Evolutionary conservation across 2,888 invertebrate genomes (phyloP), one percentile per base, ranked within the genome.

Genomic region (Octodonta nipae): DNA sequence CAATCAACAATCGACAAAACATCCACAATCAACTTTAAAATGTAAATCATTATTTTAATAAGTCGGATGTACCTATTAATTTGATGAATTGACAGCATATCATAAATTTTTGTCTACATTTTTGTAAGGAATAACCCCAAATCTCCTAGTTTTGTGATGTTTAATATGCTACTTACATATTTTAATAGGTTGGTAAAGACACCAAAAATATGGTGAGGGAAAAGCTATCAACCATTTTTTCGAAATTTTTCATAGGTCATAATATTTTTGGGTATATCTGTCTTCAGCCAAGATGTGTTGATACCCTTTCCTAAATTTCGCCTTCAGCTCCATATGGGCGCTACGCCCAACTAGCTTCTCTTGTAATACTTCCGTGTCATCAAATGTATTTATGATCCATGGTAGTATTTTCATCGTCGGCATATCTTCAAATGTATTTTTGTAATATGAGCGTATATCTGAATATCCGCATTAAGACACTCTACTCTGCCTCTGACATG

Each of bases 211-310:
- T n/a, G n/a, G 10, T 5, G 25, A 29, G 29, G 15, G 16, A 29
- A 29, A 29, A 15, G 15, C 16, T 29, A 29, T 29, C 29, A 29
- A 15, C 14, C 8, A 10, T 16, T 29, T 29, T 33, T 28, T 33
- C 22, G 20, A 14, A 15, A 15, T 28, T 36, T 33, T 25, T 33
- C 26, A 33, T 6, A 30, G 30, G 29, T 26, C 35, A 32, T 28
- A 17, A 25, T 32, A 13, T 26, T 25, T 24, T 25, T 11, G 25
- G 13, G 4, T 14, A 5, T 8, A 28, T n/a, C n/a, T n/a, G n/a
- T n/a, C n/a, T n/a, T n/a, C n/a, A n/a, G n/a, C n/a, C n/a, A 12
- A 13, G 28, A 5, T n/a, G n/a, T n/a, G n/a, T 13, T 28, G 15
- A 28, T 14, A 25, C 7, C 25, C 25, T 25, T 25, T 25, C 10